Conservation (phyloP, 1,140 invertebrate genomes). For the Brachionus sp. region DNA sequence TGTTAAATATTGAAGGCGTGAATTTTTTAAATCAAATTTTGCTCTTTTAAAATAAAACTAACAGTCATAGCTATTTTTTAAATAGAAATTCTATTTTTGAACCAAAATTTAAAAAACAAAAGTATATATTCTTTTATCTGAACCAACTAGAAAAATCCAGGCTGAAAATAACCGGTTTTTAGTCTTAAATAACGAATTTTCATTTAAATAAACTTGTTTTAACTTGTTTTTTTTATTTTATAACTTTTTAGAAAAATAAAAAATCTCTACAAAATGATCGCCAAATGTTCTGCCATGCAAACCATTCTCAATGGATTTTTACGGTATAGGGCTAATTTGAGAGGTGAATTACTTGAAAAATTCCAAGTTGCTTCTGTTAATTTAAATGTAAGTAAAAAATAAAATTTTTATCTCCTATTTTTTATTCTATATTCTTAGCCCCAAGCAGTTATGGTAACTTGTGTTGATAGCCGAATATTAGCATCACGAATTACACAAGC, state of each 20-base stretch:
- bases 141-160: not conserved
- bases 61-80: too few relatives aligned
- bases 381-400: constrained; percentile 59
- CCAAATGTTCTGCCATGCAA: constrained; percentile 26
- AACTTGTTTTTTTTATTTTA: not conserved
- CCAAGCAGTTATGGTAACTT: constrained; percentile 91
- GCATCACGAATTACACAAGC: constrained; percentile 90
- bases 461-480: constrained; percentile 94
- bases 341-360: constrained; percentile 21
- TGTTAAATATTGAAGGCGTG: too few relatives aligned
- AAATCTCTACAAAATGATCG: not conserved
- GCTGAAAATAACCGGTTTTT: not conserved
- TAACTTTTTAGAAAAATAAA: not conserved
- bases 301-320: constrained; percentile 20
- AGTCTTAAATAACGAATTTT: not conserved
- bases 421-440: constrained; percentile 63
- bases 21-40: too few relatives aligned
- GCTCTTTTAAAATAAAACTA: too few relatives aligned
- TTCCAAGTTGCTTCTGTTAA: not conserved
- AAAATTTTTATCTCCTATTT: not conserved
- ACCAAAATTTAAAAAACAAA: not conserved
- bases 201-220: not conserved
- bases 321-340: not conserved
- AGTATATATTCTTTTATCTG: not conserved
- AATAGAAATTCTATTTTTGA: not conserved